Evolutionary conservation across 2,797 vertebrate genomes (phyloP).

Genomic region (Allenopithecus nigroviridis): DNA sequence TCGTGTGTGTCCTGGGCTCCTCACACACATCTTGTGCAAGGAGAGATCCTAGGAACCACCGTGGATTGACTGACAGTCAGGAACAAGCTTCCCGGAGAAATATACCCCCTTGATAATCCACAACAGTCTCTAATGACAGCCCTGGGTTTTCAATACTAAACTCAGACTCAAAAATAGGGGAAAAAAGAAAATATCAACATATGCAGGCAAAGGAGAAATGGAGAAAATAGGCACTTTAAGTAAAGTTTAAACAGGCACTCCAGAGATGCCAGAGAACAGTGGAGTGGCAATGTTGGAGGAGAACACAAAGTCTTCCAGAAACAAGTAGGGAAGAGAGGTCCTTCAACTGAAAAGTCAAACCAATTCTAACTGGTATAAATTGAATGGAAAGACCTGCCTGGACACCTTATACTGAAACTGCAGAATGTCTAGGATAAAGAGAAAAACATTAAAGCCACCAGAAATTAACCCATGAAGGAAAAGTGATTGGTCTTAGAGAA

Average conservation of each 20-base stretch:
- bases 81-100: background rate
- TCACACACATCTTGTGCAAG: rapidly evolving
- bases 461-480: background rate
- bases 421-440: background rate
- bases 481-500: background rate
- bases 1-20: rapidly evolving
- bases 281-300: rapidly evolving
- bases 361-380: background rate
- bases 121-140: background rate
- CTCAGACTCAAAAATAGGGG: background rate
- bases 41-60: background rate
- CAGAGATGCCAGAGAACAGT: background rate
- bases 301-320: background rate
- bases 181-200: background rate
- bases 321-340: rapidly evolving
- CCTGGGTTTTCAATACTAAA: background rate
- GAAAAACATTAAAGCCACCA: background rate
- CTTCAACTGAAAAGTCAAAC: background rate
- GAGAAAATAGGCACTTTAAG: background rate
- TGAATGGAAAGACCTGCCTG: background rate
- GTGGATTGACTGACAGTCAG: no score
- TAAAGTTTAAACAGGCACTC: background rate
- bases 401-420: background rate
- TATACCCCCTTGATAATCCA: background rate
- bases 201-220: background rate